phyloP scores from a whole-genome alignment of 1,140 invertebrate species.

The Saccostrea cuccullata region DNA sequence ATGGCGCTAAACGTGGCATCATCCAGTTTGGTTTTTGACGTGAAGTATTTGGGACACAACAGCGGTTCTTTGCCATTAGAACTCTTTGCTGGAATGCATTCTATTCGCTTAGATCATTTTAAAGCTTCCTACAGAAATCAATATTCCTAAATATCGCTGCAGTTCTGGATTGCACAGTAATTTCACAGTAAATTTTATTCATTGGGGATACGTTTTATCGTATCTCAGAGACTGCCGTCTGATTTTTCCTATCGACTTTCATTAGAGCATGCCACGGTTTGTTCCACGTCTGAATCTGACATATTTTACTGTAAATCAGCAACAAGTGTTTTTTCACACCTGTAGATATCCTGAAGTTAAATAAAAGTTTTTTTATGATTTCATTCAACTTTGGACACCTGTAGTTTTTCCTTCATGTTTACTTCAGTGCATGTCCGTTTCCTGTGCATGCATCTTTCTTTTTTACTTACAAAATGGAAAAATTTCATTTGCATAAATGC shows the following conservation, averaged over 20 bases:
- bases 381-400: background rate
- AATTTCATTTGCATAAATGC: too few relatives aligned
- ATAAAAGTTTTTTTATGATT: background rate
- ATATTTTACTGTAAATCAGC: background rate
- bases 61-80: background rate
- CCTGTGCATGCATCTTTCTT: background rate
- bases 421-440: background rate
- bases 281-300: background rate
- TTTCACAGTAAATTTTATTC: background rate
- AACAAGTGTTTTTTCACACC: slow-evolving; percentile 9
- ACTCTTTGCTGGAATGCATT: background rate
- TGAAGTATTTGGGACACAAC: too few relatives aligned
- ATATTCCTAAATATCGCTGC: slow-evolving; percentile 10
- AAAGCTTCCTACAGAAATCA: background rate
- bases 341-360: background rate
- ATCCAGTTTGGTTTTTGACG: too few relatives aligned
- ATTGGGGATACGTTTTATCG: slow-evolving; percentile 16
- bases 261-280: slow-evolving; percentile 4
- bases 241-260: slow-evolving; percentile 9
- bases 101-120: background rate
- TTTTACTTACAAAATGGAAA: too few relatives aligned
- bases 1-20: background rate
- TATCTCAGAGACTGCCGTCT: background rate
- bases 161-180: slow-evolving; percentile 15
- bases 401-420: background rate